Conservation (phyloP, 2,888 invertebrate genomes). For the Conomelus anceps region DNA sequence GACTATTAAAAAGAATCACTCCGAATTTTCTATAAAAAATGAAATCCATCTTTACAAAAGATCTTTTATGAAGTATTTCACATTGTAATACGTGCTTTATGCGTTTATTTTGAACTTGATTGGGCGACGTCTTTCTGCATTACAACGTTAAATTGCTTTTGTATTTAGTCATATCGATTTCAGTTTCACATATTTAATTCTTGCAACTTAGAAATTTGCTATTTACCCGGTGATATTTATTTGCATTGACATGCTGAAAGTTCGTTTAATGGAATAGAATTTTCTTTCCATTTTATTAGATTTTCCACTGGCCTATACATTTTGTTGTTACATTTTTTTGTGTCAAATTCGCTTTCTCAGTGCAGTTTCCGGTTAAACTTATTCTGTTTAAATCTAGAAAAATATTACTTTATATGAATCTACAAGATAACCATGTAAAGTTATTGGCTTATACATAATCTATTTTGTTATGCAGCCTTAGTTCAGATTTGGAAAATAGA, state of each 20-base stretch:
- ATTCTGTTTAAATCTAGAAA: too few relatives aligned
- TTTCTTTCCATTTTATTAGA: neutral
- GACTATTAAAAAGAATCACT: too few relatives aligned
- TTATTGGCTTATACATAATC: neutral
- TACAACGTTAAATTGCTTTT: neutral
- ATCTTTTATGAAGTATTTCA: too few relatives aligned
- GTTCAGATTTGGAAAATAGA: neutral
- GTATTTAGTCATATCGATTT: neutral
- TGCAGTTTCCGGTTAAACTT: too few relatives aligned
- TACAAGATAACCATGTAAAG: too few relatives aligned
- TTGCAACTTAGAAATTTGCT: neutral
- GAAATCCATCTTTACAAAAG: too few relatives aligned
- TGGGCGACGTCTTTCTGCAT: neutral
- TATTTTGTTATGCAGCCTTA: neutral
- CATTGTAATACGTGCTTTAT: too few relatives aligned
- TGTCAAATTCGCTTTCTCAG: too few relatives aligned
- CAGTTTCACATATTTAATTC: neutral
- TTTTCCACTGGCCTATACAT: neutral
- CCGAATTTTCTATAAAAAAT: too few relatives aligned
- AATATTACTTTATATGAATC: too few relatives aligned
- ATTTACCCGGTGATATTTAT: neutral
- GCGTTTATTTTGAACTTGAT: neutral
- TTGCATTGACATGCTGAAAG: neutral
- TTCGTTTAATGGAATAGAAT: neutral
- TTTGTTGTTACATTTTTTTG: neutral